Conservation (phyloP, 2,888 invertebrate genomes). For the Erebia ligea region DNA sequence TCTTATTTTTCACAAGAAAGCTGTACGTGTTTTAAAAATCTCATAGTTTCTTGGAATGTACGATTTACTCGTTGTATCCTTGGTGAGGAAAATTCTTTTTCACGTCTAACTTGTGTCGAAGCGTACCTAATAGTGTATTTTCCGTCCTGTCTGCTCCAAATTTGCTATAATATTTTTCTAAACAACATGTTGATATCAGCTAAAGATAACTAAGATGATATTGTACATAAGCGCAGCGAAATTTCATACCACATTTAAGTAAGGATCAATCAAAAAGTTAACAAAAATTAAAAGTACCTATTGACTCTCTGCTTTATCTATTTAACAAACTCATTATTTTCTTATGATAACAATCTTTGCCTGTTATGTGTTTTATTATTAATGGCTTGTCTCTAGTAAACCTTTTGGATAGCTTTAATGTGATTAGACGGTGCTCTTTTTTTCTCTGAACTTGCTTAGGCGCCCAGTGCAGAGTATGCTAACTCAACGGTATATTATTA, state of each 20-base stretch:
- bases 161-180: constrained; percentile 31
- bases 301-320: too few species aligned
- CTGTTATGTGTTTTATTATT: background rate
- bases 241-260: background rate
- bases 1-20: background rate
- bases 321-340: background rate
- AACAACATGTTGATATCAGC: constrained; percentile 22
- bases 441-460: too few species aligned
- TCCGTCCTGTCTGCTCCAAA: constrained; percentile 28
- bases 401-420: too few species aligned
- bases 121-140: constrained; percentile 11
- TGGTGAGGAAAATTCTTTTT: constrained; percentile 49
- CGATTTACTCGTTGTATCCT: constrained; percentile 51
- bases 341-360: background rate
- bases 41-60: constrained; percentile 17
- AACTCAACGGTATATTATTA: too few species aligned
- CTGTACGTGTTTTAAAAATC: constrained; percentile 15
- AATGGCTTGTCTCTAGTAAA: background rate
- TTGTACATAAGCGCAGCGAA: constrained; percentile 2
- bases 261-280: too few species aligned
- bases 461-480: too few species aligned
- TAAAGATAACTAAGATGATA: background rate
- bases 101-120: constrained; percentile 9
- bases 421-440: background rate
- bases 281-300: too few species aligned